Evolutionary conservation across 2,888 invertebrate genomes (phyloP), one percentile per base, ranked within the genome.

Genomic region (Dicycla oo): DNA sequence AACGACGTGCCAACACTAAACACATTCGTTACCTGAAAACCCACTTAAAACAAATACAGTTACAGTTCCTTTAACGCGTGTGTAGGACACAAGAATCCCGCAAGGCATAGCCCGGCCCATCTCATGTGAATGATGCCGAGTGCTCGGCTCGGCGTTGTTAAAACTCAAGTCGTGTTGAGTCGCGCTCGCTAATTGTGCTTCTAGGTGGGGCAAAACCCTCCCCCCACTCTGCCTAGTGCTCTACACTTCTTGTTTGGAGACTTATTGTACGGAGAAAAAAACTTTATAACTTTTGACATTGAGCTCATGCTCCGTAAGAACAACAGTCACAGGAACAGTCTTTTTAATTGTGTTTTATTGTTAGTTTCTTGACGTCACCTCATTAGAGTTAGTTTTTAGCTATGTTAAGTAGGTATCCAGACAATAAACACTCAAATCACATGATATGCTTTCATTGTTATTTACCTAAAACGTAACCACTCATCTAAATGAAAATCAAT

Each of bases 161-260:
- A 94, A 95, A 94, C 94, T 95, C 92, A 94, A 96, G 95, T 90
- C 93, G 94, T 91, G 95, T 95, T 90, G 94, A 95, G 95, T 89
- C 93, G 90, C 94, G 93, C 94, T 91, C 94, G 94, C 95, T 96
- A 96, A 96, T 96, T 96, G 95, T 95, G 92, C 94, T 91, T 66
- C 93, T 90, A 91, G 89, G 90, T 91, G 89, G 91, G 89, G 84
- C 82, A 82, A 65, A 77, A 74, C 72, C 85, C 83, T 79, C 83
- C 82, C 73, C 73, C 78, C 78, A 79, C 83, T 83, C 86, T 79
- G 87, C 91, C 90, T 90, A 91, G 91, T 91, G 90, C 92, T 89
- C 93, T 90, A 91, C 90, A 92, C 92, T 92, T 88, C 92, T 92
- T 91, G 92, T 93, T 93, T 92, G 88, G 90, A 88, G 89, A 84